Conservation (phyloP, 1,140 invertebrate species). For the Nebria ingens region DNA sequence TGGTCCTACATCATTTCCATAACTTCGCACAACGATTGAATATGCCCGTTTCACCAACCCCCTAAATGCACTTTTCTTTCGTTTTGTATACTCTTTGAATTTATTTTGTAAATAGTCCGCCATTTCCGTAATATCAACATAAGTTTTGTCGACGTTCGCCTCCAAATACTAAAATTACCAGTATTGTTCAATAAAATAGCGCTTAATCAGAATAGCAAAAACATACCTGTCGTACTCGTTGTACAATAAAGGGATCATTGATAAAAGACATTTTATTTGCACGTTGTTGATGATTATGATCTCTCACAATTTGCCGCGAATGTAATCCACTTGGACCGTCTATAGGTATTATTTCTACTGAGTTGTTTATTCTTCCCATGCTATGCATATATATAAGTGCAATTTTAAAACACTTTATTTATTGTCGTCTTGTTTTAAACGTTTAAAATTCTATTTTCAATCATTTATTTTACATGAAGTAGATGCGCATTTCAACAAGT, state of each 20-base stretch:
- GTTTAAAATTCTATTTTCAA: too few relatives aligned
- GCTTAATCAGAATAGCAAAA: not conserved
- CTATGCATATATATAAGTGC: too few relatives aligned
- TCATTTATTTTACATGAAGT: too few relatives aligned
- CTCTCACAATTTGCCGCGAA: not conserved
- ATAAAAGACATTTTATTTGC: slow-evolving; percentile 23
- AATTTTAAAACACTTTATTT: too few relatives aligned
- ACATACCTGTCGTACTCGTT: slow-evolving; percentile 27
- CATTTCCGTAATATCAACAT: slow-evolving; percentile 47
- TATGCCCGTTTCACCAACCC: slow-evolving; percentile 42
- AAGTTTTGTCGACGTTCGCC: slow-evolving; percentile 41
- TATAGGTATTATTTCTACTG: slow-evolving; percentile 16
- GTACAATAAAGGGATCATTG: slow-evolving; percentile 26
- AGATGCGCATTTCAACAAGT: too few relatives aligned
- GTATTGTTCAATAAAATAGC: not conserved
- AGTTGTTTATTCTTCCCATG: slow-evolving; percentile 16
- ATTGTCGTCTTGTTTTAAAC: too few relatives aligned
- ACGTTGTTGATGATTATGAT: slow-evolving; percentile 13
- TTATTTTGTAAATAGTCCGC: slow-evolving; percentile 43
- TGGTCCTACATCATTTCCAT: slow-evolving; percentile 26
- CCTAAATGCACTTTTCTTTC: slow-evolving; percentile 43
- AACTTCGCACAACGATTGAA: slow-evolving; percentile 35
- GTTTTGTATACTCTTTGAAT: slow-evolving; percentile 47
- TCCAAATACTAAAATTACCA: slow-evolving; percentile 42
- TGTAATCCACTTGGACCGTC: slow-evolving; percentile 11